Conservation (phyloP, 2,113 vertebrate genomes). For the Macquaria australasica region DNA sequence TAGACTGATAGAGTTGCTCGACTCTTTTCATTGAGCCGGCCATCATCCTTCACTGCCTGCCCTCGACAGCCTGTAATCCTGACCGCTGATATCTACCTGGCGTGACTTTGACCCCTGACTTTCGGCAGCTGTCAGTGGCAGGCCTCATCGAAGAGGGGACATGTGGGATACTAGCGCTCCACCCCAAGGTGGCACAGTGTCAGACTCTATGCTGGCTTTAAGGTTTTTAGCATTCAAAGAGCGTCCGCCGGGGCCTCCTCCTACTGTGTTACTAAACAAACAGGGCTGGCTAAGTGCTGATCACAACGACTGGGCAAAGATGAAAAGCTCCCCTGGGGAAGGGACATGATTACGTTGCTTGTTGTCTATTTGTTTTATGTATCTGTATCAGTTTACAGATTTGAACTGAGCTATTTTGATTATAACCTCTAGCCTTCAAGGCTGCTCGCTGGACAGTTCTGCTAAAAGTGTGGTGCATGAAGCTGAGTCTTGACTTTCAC, state of each 20-base stretch:
- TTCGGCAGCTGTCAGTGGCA: slow-evolving; percentile 76
- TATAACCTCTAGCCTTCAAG: slow-evolving; percentile 67
- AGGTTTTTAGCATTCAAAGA: slow-evolving; percentile 77
- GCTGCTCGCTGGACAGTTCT: slow-evolving; percentile 19
- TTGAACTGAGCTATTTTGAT: slow-evolving; percentile 77
- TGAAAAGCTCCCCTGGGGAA: slow-evolving; percentile 58
- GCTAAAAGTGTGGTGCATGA: slow-evolving; percentile 49
- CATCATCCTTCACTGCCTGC: slow-evolving; percentile 21
- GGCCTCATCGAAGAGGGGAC: slow-evolving; percentile 46
- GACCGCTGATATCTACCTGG: slow-evolving; percentile 64
- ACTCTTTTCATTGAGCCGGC: slow-evolving; percentile 13
- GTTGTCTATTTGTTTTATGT: slow-evolving; percentile 67
- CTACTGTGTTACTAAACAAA: slow-evolving; percentile 78
- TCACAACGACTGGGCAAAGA: slow-evolving; percentile 53
- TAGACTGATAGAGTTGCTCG: slow-evolving; percentile 38
- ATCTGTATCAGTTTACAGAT: slow-evolving; percentile 74
- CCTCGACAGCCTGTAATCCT: slow-evolving; percentile 32
- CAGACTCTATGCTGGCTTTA: slow-evolving; percentile 70
- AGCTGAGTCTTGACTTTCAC: slow-evolving; percentile 71
- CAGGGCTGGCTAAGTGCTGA: slow-evolving; percentile 62
- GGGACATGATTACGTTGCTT: slow-evolving; percentile 53
- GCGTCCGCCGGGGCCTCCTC: slow-evolving; percentile 56
- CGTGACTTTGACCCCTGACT: slow-evolving; percentile 72
- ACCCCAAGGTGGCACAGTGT: slow-evolving; percentile 68
- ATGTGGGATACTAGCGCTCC: slow-evolving; percentile 33